Conservation (phyloP, 2,113 vertebrate genomes). For the Zosterops pallidus region DNA sequence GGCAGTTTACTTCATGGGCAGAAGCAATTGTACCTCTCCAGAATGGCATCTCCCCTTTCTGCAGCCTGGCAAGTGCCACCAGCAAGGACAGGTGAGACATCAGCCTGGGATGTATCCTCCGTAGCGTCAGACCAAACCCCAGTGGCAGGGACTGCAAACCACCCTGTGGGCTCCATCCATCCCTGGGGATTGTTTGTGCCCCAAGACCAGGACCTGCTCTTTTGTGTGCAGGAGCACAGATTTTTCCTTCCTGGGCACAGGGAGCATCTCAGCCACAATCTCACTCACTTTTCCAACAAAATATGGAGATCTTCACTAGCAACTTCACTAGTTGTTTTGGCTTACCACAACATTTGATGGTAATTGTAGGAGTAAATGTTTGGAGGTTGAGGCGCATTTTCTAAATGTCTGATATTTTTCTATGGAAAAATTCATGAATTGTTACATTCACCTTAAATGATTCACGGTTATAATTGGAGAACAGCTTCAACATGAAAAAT, state of each 20-base stretch:
- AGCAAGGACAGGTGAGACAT: neutral
- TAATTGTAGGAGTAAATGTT: neutral
- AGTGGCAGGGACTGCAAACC: fast-evolving
- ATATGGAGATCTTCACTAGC: neutral
- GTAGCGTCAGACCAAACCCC: fast-evolving
- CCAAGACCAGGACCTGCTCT: neutral
- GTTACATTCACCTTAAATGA: neutral
- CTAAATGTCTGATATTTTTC: neutral
- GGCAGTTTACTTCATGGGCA: neutral
- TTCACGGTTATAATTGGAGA: neutral
- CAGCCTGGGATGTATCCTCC: fast-evolving
- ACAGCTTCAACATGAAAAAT: neutral
- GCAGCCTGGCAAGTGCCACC: neutral
- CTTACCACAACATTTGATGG: neutral
- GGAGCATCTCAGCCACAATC: neutral
- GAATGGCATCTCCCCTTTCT: neutral
- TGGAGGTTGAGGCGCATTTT: neutral
- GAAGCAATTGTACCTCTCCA: neutral
- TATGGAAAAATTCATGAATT: neutral
- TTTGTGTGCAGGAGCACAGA: neutral
- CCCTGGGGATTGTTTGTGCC: neutral
- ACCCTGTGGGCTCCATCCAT: neutral
- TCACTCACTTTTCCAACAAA: neutral
- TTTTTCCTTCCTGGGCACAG: neutral
- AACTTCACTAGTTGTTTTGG: neutral